Evolutionary conservation across 1,140 invertebrate species (phyloP).

Genomic region (Drosophila micromelanica): DNA sequence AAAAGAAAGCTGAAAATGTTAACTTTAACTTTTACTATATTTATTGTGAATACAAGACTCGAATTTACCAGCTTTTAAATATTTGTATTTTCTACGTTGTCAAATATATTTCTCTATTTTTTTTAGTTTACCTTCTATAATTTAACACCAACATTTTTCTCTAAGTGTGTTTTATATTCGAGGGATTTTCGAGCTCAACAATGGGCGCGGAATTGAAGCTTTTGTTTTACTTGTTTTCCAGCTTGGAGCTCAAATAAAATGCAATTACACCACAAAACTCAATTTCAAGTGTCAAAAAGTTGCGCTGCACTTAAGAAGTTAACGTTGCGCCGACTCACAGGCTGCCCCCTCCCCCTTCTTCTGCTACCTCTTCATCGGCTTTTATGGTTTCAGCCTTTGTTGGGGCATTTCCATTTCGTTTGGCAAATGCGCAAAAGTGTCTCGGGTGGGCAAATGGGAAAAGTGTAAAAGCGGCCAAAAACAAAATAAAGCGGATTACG

Average conservation of each 20-base stretch:
- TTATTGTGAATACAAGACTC: too few relatives aligned
- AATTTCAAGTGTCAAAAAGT: constrained; percentile 82
- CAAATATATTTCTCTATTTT: too few relatives aligned
- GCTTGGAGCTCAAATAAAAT: constrained; percentile 71
- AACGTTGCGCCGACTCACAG: constrained; percentile 27
- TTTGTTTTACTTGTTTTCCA: constrained; percentile 50
- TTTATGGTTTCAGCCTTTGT: constrained; percentile 15
- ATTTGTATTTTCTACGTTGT: too few relatives aligned
- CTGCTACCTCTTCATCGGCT: neutral
- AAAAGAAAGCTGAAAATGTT: too few relatives aligned
- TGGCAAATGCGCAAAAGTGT: constrained; percentile 36
- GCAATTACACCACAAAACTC: constrained; percentile 82
- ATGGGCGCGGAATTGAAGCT: constrained; percentile 34
- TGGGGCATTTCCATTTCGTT: constrained; percentile 43
- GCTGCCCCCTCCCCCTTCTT: neutral
- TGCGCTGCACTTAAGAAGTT: constrained; percentile 80
- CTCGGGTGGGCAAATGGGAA: constrained; percentile 13
- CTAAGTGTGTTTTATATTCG: neutral
- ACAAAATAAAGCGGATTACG: constrained; percentile 66
- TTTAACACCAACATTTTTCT: too few relatives aligned
- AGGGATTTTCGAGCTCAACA: constrained; percentile 6
- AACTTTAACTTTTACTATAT: too few relatives aligned
- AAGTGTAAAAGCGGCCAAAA: constrained; percentile 30
- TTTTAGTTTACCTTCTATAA: too few relatives aligned
- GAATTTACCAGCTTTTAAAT: too few relatives aligned